These are phyloP conservation scores for Prunella himalayana DNA, from an alignment of 2,113 vertebrate genomes.

Conservation along the genomic window DNA sequence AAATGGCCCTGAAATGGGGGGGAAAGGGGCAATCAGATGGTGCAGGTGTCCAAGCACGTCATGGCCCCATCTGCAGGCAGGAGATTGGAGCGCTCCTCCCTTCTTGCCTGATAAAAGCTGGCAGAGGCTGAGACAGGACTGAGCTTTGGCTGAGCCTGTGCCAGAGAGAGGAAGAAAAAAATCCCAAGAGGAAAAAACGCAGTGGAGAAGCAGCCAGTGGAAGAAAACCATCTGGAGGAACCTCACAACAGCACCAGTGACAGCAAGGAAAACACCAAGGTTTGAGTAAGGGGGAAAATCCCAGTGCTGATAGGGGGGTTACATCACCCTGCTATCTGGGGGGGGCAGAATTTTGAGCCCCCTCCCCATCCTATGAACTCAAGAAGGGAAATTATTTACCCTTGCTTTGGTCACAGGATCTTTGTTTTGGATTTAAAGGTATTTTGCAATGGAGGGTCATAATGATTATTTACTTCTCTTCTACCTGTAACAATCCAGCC, in stretches of 20 bases:
- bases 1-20: neutral
- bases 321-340: neutral
- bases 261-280: neutral
- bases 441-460: neutral
- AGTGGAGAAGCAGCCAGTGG: neutral
- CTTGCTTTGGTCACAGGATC: neutral
- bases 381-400: neutral
- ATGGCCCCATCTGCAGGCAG: neutral
- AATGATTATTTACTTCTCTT: neutral
- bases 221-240: neutral
- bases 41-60: neutral
- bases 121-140: neutral
- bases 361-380: neutral
- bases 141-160: neutral
- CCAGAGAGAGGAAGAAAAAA: neutral
- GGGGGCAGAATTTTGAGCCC: neutral
- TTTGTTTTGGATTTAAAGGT: neutral
- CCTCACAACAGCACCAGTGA: accelerated
- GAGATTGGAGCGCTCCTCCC: neutral
- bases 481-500: accelerated
- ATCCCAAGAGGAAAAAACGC: neutral
- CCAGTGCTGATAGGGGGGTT: neutral
- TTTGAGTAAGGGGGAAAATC: neutral
- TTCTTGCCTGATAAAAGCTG: neutral
- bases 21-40: neutral